These are phyloP conservation scores for Callinectes sapidus DNA, from an alignment of 2,888 invertebrate species.

Conservation along the genomic window DNA sequence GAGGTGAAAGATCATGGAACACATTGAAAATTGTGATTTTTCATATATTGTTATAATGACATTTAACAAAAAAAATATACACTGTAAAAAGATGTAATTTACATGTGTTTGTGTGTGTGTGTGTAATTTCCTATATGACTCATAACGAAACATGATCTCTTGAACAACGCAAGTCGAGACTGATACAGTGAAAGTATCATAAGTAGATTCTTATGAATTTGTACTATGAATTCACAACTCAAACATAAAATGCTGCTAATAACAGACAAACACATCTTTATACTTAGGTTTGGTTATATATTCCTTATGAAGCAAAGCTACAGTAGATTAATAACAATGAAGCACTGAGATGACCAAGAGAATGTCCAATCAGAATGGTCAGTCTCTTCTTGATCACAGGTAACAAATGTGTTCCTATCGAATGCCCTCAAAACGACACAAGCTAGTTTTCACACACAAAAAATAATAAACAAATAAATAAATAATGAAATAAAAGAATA, in stretches of 20 bases:
- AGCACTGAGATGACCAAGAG: background rate
- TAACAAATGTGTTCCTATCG: background rate
- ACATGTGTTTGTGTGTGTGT: too few species aligned
- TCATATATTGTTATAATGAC: background rate
- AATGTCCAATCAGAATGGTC: background rate
- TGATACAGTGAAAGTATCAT: background rate
- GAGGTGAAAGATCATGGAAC: background rate
- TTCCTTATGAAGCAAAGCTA: background rate
- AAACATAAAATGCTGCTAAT: background rate
- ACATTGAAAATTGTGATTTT: background rate
- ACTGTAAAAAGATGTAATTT: background rate
- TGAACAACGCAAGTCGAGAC: background rate
- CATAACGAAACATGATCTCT: background rate
- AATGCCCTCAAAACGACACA: background rate
- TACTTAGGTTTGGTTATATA: background rate
- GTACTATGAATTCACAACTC: background rate
- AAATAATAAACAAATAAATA: too few species aligned
- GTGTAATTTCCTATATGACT: background rate
- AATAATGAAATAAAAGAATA: background rate
- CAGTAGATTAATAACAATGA: background rate
- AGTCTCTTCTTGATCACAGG: background rate
- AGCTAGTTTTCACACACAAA: background rate
- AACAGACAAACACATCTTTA: background rate
- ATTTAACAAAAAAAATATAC: background rate
- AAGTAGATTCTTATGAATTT: background rate